A percentile compares a stretch with the other conserved stretches of the same genome.
phyloP scores from a whole-genome alignment of 2,888 invertebrate species.

The Melanophora roralis region DNA sequence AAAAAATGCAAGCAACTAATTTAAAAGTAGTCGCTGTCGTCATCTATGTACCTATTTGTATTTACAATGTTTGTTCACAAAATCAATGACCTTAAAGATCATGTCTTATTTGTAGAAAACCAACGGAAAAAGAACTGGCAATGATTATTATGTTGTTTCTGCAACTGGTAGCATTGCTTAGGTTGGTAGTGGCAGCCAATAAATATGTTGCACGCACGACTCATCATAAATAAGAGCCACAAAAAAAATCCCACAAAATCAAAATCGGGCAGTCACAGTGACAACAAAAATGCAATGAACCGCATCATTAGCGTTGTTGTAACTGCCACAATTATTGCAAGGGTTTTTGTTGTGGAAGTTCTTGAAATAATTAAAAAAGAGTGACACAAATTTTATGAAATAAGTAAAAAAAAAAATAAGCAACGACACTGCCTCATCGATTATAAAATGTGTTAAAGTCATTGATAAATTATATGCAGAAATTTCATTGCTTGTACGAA shows the following conservation, averaged over 20 bases:
- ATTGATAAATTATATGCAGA: too few relatives aligned
- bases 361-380: too few relatives aligned
- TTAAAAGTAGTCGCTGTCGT: conserved; percentile 5
- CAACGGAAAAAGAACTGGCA: not conserved
- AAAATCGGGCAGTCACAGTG: conserved; percentile 22
- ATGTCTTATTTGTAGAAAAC: conserved; percentile 52
- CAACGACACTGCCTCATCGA: too few relatives aligned
- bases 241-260: not conserved
- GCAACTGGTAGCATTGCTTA: not conserved
- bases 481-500: too few relatives aligned
- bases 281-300: conserved; percentile 65
- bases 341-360: not conserved
- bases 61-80: conserved; percentile 29
- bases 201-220: conserved; percentile 27
- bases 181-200: conserved; percentile 16
- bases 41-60: not conserved
- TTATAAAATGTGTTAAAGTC: too few relatives aligned
- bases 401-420: too few relatives aligned
- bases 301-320: conserved; percentile 67
- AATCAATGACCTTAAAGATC: conserved; percentile 60
- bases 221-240: not conserved
- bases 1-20: conserved; percentile 21
- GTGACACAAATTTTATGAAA: too few relatives aligned
- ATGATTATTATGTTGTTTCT: conserved; percentile 20
- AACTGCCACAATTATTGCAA: not conserved